These are phyloP conservation scores for Drosophila demipolita DNA, from an alignment of 2,888 invertebrate genomes.

Conservation along the genomic window DNA sequence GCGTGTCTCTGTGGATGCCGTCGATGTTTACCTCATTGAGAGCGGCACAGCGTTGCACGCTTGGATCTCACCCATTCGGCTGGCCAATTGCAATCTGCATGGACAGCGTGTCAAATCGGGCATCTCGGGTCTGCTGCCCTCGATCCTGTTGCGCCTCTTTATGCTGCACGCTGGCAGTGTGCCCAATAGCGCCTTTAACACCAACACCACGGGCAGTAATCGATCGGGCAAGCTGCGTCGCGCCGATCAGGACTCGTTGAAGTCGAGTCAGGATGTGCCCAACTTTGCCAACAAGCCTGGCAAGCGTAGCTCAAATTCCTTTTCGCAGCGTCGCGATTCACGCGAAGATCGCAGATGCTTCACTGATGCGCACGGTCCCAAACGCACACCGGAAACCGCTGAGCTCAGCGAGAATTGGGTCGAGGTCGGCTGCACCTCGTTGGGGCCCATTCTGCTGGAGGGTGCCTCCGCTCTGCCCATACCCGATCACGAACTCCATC, in stretches of 20 bases:
- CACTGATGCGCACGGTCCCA: conserved; percentile 54
- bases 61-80: conserved; percentile 94
- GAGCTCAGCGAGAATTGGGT: conserved; percentile 91
- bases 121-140: conserved; percentile 93
- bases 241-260: conserved; percentile 82
- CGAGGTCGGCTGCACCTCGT: conserved; percentile 95
- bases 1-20: conserved; percentile 93
- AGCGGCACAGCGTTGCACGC: conserved; percentile 93
- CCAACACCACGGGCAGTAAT: conserved; percentile 88
- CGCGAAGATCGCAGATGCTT: conserved; percentile 81
- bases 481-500: conserved; percentile 91
- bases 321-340: conserved; percentile 84
- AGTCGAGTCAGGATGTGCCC: conserved; percentile 71
- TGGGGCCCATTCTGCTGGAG: conserved; percentile 96
- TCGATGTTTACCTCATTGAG: conserved; percentile 96
- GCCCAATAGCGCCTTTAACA: conserved; percentile 86
- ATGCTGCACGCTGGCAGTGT: conserved; percentile 86
- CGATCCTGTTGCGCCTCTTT: conserved; percentile 89
- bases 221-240: conserved; percentile 84
- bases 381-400: conserved; percentile 77
- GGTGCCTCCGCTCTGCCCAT: conserved; percentile 93
- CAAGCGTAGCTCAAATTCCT: conserved; percentile 83
- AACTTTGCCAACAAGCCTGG: conserved; percentile 58
- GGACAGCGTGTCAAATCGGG: conserved; percentile 96
- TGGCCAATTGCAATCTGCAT: conserved; percentile 97